These are phyloP conservation scores for Alosa alosa DNA, from an alignment of 2,113 vertebrate genomes.

Conservation along the genomic window DNA sequence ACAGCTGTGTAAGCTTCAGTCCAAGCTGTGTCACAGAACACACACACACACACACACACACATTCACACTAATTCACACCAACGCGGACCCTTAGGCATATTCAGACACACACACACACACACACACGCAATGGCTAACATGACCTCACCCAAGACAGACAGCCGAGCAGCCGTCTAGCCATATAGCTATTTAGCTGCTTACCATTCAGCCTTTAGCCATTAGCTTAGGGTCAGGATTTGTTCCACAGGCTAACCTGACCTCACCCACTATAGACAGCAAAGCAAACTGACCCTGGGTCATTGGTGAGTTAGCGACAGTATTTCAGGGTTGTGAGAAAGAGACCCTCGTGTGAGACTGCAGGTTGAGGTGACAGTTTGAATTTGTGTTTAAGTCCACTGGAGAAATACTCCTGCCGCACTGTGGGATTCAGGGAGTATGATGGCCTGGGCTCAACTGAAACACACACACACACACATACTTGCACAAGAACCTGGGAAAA, in stretches of 20 bases:
- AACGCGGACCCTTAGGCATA: background rate
- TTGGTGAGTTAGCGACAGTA: background rate
- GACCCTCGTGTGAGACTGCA: background rate
- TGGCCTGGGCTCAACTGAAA: background rate
- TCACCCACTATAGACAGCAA: background rate
- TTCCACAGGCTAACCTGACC: too few species aligned
- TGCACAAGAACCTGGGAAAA: background rate
- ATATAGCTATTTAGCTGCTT: too few species aligned
- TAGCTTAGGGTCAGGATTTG: too few species aligned
- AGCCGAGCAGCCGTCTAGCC: too few species aligned
- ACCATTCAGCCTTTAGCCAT: too few species aligned
- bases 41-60: background rate
- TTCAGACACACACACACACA: slow-evolving; percentile 25
- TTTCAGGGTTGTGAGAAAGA: background rate
- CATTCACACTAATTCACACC: background rate
- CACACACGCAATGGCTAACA: slow-evolving; percentile 34
- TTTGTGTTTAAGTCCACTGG: too few species aligned
- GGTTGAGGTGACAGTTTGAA: background rate
- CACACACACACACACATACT: background rate
- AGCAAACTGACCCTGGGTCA: background rate
- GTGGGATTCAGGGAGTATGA: too few species aligned
- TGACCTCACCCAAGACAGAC: too few species aligned
- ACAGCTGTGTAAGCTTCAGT: slow-evolving; percentile 7
- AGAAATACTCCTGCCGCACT: too few species aligned
- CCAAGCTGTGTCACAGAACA: background rate